Percentiles rank a stretch among this genome's conserved stretches.
These are phyloP conservation scores for Synchiropus splendidus DNA, from an alignment of 2,113 vertebrate genomes.

Conservation along the genomic window DNA sequence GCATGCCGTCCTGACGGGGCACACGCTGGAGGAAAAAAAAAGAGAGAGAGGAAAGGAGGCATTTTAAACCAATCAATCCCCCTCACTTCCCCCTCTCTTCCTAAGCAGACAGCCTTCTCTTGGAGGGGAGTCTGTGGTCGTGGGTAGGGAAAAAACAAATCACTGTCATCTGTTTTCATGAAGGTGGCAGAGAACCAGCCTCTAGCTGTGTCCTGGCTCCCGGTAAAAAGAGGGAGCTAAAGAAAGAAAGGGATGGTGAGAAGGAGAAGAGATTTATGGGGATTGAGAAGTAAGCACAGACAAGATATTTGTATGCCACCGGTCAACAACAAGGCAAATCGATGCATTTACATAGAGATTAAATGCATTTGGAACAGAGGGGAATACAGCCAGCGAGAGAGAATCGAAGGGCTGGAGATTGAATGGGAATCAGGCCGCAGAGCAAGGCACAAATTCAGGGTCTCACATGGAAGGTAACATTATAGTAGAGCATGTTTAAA, in stretches of 20 bases:
- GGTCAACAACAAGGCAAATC: too few relatives aligned
- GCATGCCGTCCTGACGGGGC: constrained; percentile 26
- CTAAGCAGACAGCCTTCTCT: constrained; percentile 36
- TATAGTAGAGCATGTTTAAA: too few relatives aligned
- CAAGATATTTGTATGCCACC: too few relatives aligned
- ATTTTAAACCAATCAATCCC: constrained; percentile 61
- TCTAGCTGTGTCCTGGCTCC: constrained; percentile 30
- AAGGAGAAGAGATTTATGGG: constrained; percentile 2
- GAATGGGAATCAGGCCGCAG: too few relatives aligned
- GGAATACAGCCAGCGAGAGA: too few relatives aligned
- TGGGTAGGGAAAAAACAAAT: constrained; percentile 24
- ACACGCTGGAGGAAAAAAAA: constrained; percentile 16
- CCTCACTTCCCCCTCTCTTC: constrained; percentile 45
- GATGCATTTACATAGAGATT: too few relatives aligned
- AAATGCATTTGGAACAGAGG: too few relatives aligned
- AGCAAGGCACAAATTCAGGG: too few relatives aligned
- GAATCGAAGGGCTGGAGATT: too few relatives aligned
- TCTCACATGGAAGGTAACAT: too few relatives aligned
- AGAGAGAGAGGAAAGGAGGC: constrained; percentile 18
- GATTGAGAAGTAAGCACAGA: constrained; percentile 4
- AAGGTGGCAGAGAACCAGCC: constrained; percentile 33
- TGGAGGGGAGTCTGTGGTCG: constrained; percentile 40
- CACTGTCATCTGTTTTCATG: constrained; percentile 45
- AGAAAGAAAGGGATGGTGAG: constrained; percentile 7
- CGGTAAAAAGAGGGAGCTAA: constrained; percentile 7